Conservation (phyloP, 2,888 invertebrate species). For the Tryphoninae sp. region DNA sequence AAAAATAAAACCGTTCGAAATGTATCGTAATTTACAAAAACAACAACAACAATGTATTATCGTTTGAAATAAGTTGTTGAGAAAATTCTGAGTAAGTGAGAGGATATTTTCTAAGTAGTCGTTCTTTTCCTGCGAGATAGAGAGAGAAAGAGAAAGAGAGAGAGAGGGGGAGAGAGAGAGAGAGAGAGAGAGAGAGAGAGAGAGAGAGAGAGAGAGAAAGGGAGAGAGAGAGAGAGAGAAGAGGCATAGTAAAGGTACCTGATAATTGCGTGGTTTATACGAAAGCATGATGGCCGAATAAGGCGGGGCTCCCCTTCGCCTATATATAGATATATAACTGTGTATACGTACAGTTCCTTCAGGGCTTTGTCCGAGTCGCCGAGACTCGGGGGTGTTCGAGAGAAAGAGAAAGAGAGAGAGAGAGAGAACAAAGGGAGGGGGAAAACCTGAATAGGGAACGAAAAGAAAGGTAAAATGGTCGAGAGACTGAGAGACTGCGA, state of each 20-base stretch:
- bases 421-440: slow-evolving; percentile 48
- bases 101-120: slow-evolving; percentile 29
- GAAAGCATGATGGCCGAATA: slow-evolving; percentile 77
- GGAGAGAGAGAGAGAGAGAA: slow-evolving; percentile 27
- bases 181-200: not conserved
- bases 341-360: slow-evolving; percentile 19
- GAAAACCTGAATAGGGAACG: slow-evolving; percentile 42
- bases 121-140: slow-evolving; percentile 13
- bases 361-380: slow-evolving; percentile 38
- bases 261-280: slow-evolving; percentile 76
- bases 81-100: too few relatives aligned
- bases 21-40: too few relatives aligned
- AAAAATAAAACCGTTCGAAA: too few relatives aligned
- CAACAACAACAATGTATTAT: too few relatives aligned
- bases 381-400: slow-evolving; percentile 50
- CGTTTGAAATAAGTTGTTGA: too few relatives aligned
- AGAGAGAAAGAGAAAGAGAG: slow-evolving; percentile 27
- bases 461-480: slow-evolving; percentile 62
- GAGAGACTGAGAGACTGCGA: slow-evolving; percentile 34
- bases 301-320: slow-evolving; percentile 76
- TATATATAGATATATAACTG: slow-evolving; percentile 61
- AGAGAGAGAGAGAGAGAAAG: not conserved
- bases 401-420: slow-evolving; percentile 62
- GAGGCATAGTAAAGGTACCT: slow-evolving; percentile 71
- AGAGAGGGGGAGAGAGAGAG: too few relatives aligned